phyloP scores from a whole-genome alignment of 1,140 invertebrate species.

The Cydia pomonella region DNA sequence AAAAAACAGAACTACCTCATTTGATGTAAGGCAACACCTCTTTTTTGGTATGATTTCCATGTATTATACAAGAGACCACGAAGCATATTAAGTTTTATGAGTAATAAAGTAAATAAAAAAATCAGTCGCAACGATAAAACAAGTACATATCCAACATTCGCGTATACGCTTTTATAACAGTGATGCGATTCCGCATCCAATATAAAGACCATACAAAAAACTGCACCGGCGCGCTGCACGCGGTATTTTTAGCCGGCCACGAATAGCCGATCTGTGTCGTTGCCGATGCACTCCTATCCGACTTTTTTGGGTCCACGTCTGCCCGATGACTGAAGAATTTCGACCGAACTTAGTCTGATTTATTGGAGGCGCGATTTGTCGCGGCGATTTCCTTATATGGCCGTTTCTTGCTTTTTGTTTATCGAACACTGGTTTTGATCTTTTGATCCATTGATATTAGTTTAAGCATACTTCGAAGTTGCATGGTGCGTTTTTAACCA shows the following conservation, averaged over 20 bases:
- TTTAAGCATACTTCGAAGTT: background rate
- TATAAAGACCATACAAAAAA: slow-evolving; percentile 71
- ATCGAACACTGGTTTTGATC: background rate
- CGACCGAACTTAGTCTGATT: background rate
- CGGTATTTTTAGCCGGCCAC: slow-evolving; percentile 67
- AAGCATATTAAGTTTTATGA: background rate
- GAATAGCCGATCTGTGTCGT: slow-evolving; percentile 63
- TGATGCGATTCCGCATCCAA: too few relatives aligned
- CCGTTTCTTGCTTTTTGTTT: background rate
- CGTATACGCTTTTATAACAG: too few relatives aligned
- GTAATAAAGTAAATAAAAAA: background rate
- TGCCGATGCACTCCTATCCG: slow-evolving; percentile 51
- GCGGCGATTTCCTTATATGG: background rate
- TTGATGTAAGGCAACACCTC: too few relatives aligned
- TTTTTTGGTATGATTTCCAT: too few relatives aligned
- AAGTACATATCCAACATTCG: background rate
- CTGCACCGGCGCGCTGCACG: slow-evolving; percentile 60
- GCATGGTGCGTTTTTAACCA: too few relatives aligned
- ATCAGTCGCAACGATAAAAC: background rate
- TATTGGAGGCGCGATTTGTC: background rate
- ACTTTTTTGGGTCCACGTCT: slow-evolving; percentile 44
- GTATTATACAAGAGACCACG: too few relatives aligned
- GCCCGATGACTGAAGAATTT: slow-evolving; percentile 14
- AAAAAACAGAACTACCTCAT: too few relatives aligned
- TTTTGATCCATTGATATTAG: slow-evolving; percentile 1